Evolutionary conservation across 2,888 invertebrate genomes (phyloP), one percentile per base, ranked within the genome.

Genomic region (Oligia latruncula): DNA sequence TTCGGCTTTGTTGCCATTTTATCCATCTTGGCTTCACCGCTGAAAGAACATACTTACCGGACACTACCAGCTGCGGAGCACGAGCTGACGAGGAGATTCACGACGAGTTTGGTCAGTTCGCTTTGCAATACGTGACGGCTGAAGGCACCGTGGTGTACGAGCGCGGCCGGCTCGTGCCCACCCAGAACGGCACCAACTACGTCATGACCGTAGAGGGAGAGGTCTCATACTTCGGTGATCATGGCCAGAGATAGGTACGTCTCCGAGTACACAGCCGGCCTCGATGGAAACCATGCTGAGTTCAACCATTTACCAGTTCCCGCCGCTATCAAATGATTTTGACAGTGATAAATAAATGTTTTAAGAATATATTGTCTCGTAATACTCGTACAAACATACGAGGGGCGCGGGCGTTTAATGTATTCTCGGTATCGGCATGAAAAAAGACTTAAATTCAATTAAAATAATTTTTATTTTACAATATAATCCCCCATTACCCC

Each of bases 191-290:
- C 23, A 87, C 82, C 6, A 91, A 87, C 13, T 88, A 92, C 67
- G 94, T 95, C 11, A 91, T 95, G 55, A 88, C 93, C 13, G 85
- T 91, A 1, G 94, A 95, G 77, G 95, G 94, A 5, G 92, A 95
- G 82, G 92, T 92, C 66, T 92, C 92, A 17, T 95, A 90, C 90
- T 87, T 94, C 13, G 93, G 93, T 2, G 92, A 93, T 23, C 94
- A 95, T 74, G 95, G 95, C 71, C 91, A 94, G 85, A 91, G 89
- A 35, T 29, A 29, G 29, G 29, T 94, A 94, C 86, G 85, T 93
- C 62, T 94, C 94, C 2, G 94, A 93, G 82, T 95, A 94, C 86
- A 90, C 89, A 15, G 93, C 95, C 3, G 95, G 94, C 0, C 85
- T 93, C 13, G 91, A 95, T 60, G 95, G 95, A 13, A 85, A 85